Conservation (phyloP, 1,140 invertebrate genomes). For the Heterodera schachtii region DNA sequence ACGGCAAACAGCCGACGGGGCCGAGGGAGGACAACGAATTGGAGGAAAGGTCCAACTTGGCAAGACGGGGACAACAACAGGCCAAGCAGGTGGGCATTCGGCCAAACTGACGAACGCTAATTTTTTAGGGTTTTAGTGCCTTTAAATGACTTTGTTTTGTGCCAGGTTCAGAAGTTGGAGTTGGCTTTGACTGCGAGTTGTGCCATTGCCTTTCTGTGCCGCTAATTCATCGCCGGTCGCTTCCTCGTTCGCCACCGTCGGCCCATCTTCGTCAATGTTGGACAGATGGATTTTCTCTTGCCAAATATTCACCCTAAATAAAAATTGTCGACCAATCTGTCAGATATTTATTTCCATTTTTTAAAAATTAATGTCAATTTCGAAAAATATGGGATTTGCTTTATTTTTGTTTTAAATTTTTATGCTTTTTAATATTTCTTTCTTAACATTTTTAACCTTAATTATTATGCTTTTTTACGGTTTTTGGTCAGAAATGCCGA, state of each 20-base stretch:
- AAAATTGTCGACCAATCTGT: no score
- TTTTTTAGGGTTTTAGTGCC: no score
- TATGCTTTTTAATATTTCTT: no score
- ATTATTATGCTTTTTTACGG: no score
- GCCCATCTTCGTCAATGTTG: constrained; percentile 60
- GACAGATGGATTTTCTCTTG: constrained; percentile 61
- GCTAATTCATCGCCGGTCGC: not conserved
- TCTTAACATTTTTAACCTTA: no score
- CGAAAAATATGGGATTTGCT: no score
- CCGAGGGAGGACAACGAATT: constrained; percentile 78
- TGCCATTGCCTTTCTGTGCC: not conserved
- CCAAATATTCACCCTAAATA: constrained; percentile 58
- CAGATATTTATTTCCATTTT: no score
- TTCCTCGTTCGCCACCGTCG: constrained; percentile 13
- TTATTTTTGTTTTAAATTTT: no score
- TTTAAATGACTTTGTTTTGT: constrained; percentile 76
- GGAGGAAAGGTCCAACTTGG: constrained; percentile 84
- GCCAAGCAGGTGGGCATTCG: constrained; percentile 81
- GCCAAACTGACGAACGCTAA: constrained; percentile 34
- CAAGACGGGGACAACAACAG: constrained; percentile 82
- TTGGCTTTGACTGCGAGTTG: constrained; percentile 67
- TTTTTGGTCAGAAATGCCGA: no score
- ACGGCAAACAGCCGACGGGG: constrained; percentile 84
- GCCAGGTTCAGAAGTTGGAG: constrained; percentile 81
- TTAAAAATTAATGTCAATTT: no score